Conservation (phyloP, 2,113 vertebrate species). For the Charadrius vociferus region DNA sequence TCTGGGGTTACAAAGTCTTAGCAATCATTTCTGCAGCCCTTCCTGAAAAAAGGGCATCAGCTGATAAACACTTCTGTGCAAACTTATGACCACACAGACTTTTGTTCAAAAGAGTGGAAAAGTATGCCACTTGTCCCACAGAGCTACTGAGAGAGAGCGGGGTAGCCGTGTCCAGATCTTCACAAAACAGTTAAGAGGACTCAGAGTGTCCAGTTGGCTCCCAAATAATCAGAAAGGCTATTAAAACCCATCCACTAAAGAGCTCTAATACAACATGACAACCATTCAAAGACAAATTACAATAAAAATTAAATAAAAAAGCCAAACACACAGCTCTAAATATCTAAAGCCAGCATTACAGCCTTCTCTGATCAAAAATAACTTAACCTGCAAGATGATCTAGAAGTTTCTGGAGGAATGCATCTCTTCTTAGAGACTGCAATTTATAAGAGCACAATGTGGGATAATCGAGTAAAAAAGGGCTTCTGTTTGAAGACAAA, state of each 20-base stretch:
- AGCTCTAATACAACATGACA: background rate
- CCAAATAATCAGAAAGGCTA: background rate
- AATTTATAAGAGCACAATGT: background rate
- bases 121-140: background rate
- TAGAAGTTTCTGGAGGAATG: background rate
- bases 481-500: background rate
- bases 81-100: fast-evolving
- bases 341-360: background rate
- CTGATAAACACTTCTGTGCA: background rate
- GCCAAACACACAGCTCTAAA: background rate
- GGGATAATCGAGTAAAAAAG: background rate
- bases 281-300: background rate
- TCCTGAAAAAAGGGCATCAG: background rate
- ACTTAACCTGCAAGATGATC: background rate
- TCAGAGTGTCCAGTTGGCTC: background rate
- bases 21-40: background rate
- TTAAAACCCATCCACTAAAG: background rate
- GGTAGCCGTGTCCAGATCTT: background rate
- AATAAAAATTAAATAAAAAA: background rate
- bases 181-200: background rate
- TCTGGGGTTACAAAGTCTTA: background rate
- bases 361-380: background rate
- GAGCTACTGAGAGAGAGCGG: background rate
- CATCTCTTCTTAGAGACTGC: background rate
- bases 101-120: background rate